Conservation (phyloP, 2,888 invertebrate species). For the Plagiodera versicolora region DNA sequence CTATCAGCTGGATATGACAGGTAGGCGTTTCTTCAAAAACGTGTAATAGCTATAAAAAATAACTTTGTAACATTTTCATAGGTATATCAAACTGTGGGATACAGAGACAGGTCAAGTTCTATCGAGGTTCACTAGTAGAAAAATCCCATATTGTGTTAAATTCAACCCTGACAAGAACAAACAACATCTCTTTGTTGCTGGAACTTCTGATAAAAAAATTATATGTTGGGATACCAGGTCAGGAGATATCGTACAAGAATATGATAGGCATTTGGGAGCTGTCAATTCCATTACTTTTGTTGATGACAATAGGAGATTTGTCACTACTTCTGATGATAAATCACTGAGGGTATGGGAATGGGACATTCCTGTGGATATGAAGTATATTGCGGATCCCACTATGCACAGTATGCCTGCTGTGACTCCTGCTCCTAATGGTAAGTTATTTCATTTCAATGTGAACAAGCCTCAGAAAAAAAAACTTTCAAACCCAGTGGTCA, state of each 20-base stretch:
- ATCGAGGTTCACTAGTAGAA: slow-evolving; percentile 88
- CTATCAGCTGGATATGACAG: slow-evolving; percentile 77
- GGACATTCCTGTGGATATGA: slow-evolving; percentile 99
- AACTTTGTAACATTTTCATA: slow-evolving; percentile 36
- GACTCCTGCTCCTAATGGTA: slow-evolving; percentile 88
- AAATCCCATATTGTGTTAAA: slow-evolving; percentile 97
- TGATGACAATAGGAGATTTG: slow-evolving; percentile 96
- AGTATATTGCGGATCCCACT: slow-evolving; percentile 98
- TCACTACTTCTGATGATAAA: slow-evolving; percentile 99
- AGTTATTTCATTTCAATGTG: no score
- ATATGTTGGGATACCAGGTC: slow-evolving; percentile 97
- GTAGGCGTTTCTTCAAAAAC: slow-evolving; percentile 59
- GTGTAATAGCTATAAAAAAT: not conserved
- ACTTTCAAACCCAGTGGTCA: no score
- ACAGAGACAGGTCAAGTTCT: slow-evolving; percentile 92
- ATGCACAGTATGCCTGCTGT: slow-evolving; percentile 99
- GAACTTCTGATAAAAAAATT: slow-evolving; percentile 99
- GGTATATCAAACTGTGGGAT: slow-evolving; percentile 97
- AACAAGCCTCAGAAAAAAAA: not conserved
- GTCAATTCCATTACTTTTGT: slow-evolving; percentile 99
- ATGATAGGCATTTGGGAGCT: slow-evolving; percentile 94
- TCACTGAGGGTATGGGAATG: slow-evolving; percentile 99
- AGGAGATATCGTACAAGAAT: slow-evolving; percentile 57
- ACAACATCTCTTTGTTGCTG: slow-evolving; percentile 96
- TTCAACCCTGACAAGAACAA: slow-evolving; percentile 98